These are phyloP conservation scores for Philonicus albiceps DNA, from an alignment of 2,888 invertebrate species.

Conservation along the genomic window DNA sequence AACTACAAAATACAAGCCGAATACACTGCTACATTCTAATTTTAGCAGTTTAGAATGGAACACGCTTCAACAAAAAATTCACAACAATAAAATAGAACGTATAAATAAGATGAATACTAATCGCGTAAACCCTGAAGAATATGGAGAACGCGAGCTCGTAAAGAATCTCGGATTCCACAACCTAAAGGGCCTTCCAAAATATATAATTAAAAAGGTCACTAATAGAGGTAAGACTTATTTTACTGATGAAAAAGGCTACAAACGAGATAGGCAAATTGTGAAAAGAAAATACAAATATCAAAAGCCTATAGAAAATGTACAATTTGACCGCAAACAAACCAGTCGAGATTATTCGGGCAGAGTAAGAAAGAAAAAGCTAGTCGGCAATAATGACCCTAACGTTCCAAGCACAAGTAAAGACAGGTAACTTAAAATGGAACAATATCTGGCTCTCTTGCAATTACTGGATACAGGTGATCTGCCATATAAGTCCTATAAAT, in stretches of 20 bases:
- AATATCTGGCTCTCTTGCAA: background rate
- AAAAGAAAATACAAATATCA: conserved; percentile 47
- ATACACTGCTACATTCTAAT: too few relatives aligned
- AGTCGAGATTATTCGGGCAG: conserved; percentile 41
- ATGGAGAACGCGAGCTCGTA: conserved; percentile 39
- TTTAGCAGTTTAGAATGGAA: too few relatives aligned
- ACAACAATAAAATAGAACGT: too few relatives aligned
- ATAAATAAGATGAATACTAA: background rate
- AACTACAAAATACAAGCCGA: too few relatives aligned
- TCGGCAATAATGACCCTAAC: background rate
- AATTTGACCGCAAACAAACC: conserved; percentile 43
- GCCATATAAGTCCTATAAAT: too few relatives aligned
- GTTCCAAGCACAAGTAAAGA: background rate
- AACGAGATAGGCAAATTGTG: conserved; percentile 46
- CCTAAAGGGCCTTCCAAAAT: conserved; percentile 44
- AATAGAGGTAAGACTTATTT: conserved; percentile 44
- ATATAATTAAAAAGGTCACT: conserved; percentile 45
- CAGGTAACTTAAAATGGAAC: background rate
- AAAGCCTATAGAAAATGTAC: conserved; percentile 30
- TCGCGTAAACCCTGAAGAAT: background rate
- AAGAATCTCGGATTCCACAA: conserved; percentile 49
- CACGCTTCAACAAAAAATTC: too few relatives aligned
- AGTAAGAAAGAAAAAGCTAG: background rate
- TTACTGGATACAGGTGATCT: too few relatives aligned
- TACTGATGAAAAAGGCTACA: conserved; percentile 41